A percentile compares a stretch with the other conserved stretches of the same genome.
phyloP scores from a whole-genome alignment of 2,888 invertebrate species.

The Herminia tarsipennalis region DNA sequence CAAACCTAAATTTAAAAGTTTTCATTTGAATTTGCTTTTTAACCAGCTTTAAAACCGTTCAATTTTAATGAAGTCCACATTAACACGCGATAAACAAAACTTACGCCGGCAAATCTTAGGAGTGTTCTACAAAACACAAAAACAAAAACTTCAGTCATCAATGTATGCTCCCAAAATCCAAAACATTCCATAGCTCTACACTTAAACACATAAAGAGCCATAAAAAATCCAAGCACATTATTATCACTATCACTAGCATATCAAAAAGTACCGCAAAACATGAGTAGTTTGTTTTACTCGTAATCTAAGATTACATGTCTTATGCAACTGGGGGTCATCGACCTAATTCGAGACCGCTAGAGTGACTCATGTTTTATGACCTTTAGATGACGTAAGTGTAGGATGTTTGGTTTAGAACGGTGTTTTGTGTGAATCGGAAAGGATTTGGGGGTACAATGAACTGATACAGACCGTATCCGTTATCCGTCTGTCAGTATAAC shows the following conservation, averaged over 20 bases:
- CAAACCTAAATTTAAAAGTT: no score
- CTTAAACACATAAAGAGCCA: constrained; percentile 1
- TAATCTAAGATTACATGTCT: constrained; percentile 44
- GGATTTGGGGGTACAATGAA: not conserved
- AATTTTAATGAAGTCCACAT: no score
- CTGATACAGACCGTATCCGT: no score
- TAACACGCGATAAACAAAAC: no score
- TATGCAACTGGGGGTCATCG: constrained; percentile 70
- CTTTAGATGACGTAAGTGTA: constrained; percentile 1
- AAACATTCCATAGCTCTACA: not conserved
- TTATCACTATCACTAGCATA: constrained; percentile 17
- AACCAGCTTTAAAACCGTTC: no score
- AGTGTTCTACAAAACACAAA: no score
- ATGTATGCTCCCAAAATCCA: not conserved
- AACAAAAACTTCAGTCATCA: no score
- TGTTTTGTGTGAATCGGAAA: not conserved
- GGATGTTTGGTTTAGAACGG: constrained; percentile 4
- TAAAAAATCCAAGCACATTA: constrained; percentile 12
- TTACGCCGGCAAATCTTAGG: no score
- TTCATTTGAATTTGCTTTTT: no score
- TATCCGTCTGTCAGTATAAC: not conserved
- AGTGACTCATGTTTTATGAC: constrained; percentile 44
- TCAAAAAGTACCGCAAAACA: constrained; percentile 22
- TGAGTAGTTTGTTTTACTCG: constrained; percentile 37
- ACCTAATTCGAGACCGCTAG: constrained; percentile 56